Base-by-base conservation (phyloP, 2,888 invertebrate genomes). In the Drosophila parthenogenetica region DNA sequence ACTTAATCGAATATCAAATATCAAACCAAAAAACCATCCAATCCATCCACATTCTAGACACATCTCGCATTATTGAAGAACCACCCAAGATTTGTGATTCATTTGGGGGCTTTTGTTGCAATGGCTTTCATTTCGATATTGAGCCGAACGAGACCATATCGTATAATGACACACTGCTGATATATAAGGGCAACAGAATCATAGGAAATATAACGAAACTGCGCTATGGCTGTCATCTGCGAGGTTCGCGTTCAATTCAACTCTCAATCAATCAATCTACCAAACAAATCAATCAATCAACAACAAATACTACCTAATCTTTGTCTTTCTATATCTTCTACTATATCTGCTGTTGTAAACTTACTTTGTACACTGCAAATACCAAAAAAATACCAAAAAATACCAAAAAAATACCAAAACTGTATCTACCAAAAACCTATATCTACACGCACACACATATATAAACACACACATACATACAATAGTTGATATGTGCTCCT, bases 161-260 rank as follows among this genome's bases (percentile, higher is more conserved):
- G 58, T 62, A 70, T 71, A 90, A 91, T 87, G 90, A 91, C 71
- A 90, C 90, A 46, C 80, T 91, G 66, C 74, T 67, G 75, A 72
- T 90, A 57, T 83, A 74, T 82, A 90, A 87, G 58, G 81, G 66
- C 83, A 89, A 89, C 74, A 86, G 89, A 71, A 69, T 77, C 64
- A 83, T 90, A 90, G 90, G 90, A 88, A 90, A 90, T 79, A 81
- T 90, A 53, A 91, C 91, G 51, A 90, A 85, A 74, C 88, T 90
- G 68, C 82, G 65, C 63, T 63, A 75, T 68, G 90, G 90, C 89
- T 90, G 90, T 78, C 84, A 79, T 51, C 73, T 60, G 78, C 77
- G 87, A 89, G 89, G 89, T 89, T 89, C 86, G 89, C 54, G 32
- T 40, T n/a, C 54, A 25, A 58, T 43, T 62, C 16, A 74, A 59